phyloP scores from a whole-genome alignment of 2,797 vertebrate genomes.

The Alexandromys oeconomus region DNA sequence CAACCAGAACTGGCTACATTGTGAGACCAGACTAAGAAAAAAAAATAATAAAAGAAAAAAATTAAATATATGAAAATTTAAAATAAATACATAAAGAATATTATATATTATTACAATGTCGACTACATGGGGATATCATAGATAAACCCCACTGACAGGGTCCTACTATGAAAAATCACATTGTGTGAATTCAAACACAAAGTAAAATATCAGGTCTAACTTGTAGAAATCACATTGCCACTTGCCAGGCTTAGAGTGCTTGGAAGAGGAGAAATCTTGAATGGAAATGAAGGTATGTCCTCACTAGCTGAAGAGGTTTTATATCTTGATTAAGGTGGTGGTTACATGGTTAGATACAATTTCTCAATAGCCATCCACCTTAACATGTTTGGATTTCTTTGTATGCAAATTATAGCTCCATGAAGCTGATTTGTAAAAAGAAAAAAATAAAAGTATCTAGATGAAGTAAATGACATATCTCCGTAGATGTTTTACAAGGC shows the following conservation, averaged over 20 bases:
- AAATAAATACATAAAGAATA: background rate
- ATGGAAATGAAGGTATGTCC: background rate
- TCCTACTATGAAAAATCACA: background rate
- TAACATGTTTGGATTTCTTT: conserved; percentile 56
- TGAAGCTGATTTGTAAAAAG: conserved; percentile 39
- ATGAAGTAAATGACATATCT: conserved; percentile 39
- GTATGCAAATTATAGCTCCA: conserved; percentile 64
- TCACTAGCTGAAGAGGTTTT: background rate
- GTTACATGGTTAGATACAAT: background rate
- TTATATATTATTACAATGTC: background rate
- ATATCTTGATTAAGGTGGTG: conserved; percentile 42
- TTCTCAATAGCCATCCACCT: conserved; percentile 61
- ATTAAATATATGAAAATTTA: background rate
- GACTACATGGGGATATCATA: background rate
- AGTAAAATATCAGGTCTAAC: background rate
- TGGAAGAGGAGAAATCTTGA: background rate
- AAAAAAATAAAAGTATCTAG: background rate
- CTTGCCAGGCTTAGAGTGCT: background rate
- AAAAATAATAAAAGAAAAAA: background rate
- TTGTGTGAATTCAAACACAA: background rate
- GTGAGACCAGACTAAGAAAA: background rate
- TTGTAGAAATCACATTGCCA: background rate
- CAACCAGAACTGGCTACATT: background rate
- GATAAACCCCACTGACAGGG: background rate
- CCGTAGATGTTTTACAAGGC: background rate